Conservation (phyloP, 2,113 vertebrate species). For the Sphyrna mokarran region DNA sequence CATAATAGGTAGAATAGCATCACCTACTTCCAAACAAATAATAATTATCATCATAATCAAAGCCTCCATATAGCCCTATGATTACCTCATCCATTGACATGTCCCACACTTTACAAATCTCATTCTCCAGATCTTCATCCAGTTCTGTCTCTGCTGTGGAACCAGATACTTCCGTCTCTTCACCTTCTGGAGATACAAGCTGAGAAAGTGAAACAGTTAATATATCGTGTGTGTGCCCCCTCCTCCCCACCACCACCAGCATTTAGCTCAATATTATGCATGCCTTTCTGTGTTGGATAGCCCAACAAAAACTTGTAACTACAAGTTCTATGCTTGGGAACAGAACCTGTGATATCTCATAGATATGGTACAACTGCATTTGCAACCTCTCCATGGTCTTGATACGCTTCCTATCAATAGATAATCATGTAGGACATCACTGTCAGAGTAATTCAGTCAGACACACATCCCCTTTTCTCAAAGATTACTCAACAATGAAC, state of each 20-base stretch:
- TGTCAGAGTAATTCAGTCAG: neutral
- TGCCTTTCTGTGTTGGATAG: too few species aligned
- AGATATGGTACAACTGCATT: neutral
- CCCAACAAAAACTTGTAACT: neutral
- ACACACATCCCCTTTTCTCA: neutral
- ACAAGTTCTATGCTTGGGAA: neutral
- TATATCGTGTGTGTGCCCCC: neutral
- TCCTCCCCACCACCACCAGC: too few species aligned
- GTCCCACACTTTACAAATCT: conserved; percentile 93
- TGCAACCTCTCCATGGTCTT: neutral
- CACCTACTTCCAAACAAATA: neutral
- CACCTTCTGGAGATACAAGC: conserved; percentile 64
- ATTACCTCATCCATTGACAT: conserved; percentile 94
- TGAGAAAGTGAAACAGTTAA: conserved; percentile 46
- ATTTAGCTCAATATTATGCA: neutral
- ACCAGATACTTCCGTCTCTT: conserved; percentile 44
- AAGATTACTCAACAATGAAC: neutral
- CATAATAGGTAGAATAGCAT: neutral
- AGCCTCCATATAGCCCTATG: neutral
- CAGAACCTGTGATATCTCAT: neutral
- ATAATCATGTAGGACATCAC: neutral
- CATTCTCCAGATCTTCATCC: conserved; percentile 80
- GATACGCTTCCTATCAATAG: neutral
- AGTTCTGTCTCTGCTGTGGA: conserved; percentile 59
- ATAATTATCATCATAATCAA: neutral